Conservation (phyloP, 2,113 vertebrate genomes). For the Poeciliopsis retropinna region DNA sequence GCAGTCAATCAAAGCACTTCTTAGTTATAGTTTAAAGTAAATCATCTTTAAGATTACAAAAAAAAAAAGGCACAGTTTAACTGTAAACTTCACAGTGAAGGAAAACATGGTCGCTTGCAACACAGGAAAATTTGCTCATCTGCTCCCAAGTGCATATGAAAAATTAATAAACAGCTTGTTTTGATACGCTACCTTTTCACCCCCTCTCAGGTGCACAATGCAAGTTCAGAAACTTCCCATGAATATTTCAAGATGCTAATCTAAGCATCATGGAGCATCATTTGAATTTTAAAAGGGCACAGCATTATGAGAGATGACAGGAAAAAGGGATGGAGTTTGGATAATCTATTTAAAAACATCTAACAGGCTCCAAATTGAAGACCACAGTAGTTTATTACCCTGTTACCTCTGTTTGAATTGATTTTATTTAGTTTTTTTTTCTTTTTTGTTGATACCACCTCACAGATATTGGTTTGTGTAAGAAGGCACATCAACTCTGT, state of each 20-base stretch:
- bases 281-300: conserved; percentile 63
- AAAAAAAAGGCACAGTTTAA: background rate
- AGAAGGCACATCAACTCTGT: conserved; percentile 37
- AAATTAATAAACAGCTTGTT: conserved; percentile 48
- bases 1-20: conserved; percentile 51
- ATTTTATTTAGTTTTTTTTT: conserved; percentile 30
- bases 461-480: conserved; percentile 48
- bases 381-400: conserved; percentile 16
- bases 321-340: conserved; percentile 37
- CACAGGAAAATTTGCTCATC: conserved; percentile 20
- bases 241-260: conserved; percentile 77
- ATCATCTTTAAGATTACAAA: background rate
- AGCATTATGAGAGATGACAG: conserved; percentile 48
- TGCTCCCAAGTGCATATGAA: conserved; percentile 45
- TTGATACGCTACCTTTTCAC: conserved; percentile 59
- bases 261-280: conserved; percentile 55
- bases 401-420: conserved; percentile 22
- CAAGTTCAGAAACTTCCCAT: conserved; percentile 56
- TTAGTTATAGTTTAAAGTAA: background rate
- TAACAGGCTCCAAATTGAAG: conserved; percentile 9
- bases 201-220: conserved; percentile 47
- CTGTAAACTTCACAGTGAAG: conserved; percentile 14
- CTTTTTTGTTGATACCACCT: conserved; percentile 31
- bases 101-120: conserved; percentile 12
- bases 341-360: conserved; percentile 41